Evolutionary conservation across 2,113 vertebrate genomes (phyloP), one percentile per base, ranked within the genome.

Genomic region (Gymnobelideus leadbeateri): DNA sequence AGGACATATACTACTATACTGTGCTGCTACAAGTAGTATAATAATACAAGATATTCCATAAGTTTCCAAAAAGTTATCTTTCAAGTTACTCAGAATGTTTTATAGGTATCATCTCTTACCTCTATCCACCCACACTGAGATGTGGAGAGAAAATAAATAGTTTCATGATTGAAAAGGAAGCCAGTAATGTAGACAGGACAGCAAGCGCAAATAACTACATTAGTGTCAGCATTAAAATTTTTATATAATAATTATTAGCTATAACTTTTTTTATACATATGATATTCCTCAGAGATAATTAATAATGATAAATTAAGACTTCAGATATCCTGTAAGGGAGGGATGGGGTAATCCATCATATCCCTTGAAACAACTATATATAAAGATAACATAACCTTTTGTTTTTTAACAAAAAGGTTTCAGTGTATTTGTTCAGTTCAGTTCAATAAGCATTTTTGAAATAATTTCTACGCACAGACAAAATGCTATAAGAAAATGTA

Each of bases 81-180:
- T 24, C 24, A 89, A 54, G 51, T 53, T 95, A 24, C 95, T 94
- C 5, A 90, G 51, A 95, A 91, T 96, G 28, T 55, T 96, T 94
- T 89, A 6, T 93, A 61, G 21, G 93, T 55, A 53, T 3, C 52
- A 94, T 55, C 54, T 55, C 61, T 68, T 93, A 57, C 53, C 28
- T 25, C 24, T 91, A 91, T 3, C 31, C 53, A 95, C 12, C n/a
- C 53, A 95, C 90, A 47, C 9, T 91, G 50, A 94, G 37, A 43
- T 89, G 51, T 21, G 92, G 93, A 94, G 8, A 93, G 93, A 94
- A 47, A n/a, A 91, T 97, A 92, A 92, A 46, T 91, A 16, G 14
- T 90, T n/a, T 2, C 26, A 19, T 51, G 47, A 77, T 89, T 96
- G 43, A 95, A 89, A 95, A 89, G 46, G 5, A 92, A 89, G 28